These are phyloP conservation scores for Abscondita cerata DNA, from an alignment of 2,888 invertebrate species.

Conservation along the genomic window DNA sequence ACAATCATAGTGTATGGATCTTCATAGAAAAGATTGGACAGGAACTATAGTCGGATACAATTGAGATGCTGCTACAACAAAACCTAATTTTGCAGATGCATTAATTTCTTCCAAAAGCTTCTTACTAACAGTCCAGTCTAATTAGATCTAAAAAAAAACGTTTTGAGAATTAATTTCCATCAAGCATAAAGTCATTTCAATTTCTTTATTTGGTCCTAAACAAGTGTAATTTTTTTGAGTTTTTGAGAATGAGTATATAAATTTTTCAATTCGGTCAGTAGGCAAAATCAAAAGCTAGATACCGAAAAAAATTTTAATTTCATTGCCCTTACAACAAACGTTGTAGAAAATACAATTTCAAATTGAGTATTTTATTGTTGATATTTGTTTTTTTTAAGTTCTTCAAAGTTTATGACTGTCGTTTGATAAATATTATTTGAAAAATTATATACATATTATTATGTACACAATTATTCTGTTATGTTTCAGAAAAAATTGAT, in stretches of 20 bases:
- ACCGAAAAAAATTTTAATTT: too few relatives aligned
- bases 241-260: constrained; percentile 2
- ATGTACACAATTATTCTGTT: background rate
- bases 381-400: background rate
- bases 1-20: too few relatives aligned
- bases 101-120: too few relatives aligned
- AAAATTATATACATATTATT: background rate
- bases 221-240: constrained; percentile 3
- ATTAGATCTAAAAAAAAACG: background rate
- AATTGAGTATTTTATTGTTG: background rate
- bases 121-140: too few relatives aligned
- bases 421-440: background rate
- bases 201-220: constrained; percentile 5
- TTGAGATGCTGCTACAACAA: too few relatives aligned
- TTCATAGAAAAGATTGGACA: too few relatives aligned
- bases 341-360: constrained; percentile 4
- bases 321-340: background rate
- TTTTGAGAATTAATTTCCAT: constrained; percentile 5
- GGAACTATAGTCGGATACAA: too few relatives aligned
- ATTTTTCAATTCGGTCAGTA: too few relatives aligned
- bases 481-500: background rate
- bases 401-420: background rate
- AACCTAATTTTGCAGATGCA: too few relatives aligned
- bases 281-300: too few relatives aligned
- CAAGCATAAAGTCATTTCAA: constrained; percentile 10